Percentiles rank a stretch among this genome's conserved stretches.
Conservation (phyloP, 2,888 invertebrate genomes). For the Ophion ellenae region DNA sequence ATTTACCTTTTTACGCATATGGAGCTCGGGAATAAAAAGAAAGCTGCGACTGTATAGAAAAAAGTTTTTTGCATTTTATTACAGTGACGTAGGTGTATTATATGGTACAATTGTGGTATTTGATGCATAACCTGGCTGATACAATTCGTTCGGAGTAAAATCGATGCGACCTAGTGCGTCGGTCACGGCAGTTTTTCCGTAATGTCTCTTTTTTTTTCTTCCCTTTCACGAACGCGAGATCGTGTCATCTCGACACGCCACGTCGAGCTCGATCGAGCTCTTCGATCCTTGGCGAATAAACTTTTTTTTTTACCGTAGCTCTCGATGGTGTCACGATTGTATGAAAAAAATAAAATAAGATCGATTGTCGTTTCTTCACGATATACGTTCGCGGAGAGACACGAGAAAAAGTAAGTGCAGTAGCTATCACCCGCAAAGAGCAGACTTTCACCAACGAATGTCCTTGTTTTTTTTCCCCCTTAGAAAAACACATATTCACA, state of each 20-base stretch:
- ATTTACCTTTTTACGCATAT: neutral
- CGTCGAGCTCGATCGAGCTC: neutral
- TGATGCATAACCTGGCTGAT: conserved; percentile 57
- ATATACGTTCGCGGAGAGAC: neutral
- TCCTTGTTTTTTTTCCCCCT: neutral
- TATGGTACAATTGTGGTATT: conserved; percentile 73
- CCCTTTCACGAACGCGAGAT: neutral
- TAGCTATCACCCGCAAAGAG: conserved; percentile 6
- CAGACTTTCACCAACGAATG: neutral
- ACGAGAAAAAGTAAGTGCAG: conserved; percentile 17
- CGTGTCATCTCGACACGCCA: neutral
- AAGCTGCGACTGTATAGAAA: conserved; percentile 67
- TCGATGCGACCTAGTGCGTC: conserved; percentile 56
- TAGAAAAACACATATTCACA: neutral
- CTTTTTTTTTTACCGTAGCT: neutral
- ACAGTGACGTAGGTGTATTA: conserved; percentile 76
- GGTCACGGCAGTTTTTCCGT: conserved; percentile 34
- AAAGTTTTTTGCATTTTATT: conserved; percentile 78
- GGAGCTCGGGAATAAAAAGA: neutral
- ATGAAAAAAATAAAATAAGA: conserved; percentile 4
- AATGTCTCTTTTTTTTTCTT: conserved; percentile 13
- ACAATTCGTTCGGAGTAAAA: conserved; percentile 50
- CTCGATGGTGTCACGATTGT: neutral
- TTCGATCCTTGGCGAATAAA: neutral
- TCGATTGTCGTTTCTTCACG: neutral